phyloP scores from a whole-genome alignment of 2,888 invertebrate genomes.

The Leptinotarsa haldemani region DNA sequence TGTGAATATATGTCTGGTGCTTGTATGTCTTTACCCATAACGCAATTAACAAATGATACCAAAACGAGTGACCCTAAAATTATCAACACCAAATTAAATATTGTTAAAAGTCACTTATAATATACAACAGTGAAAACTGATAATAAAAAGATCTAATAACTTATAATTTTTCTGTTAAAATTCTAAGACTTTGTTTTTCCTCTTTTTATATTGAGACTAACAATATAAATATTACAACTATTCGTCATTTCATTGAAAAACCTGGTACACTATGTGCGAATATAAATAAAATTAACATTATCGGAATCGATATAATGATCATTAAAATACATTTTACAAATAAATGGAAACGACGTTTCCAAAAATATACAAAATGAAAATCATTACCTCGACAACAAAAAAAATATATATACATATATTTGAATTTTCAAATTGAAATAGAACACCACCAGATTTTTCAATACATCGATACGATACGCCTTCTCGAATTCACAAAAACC shows the following conservation, averaged over 20 bases:
- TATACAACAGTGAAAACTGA: slow-evolving; percentile 53
- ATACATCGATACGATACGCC: slow-evolving; percentile 36
- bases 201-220: slow-evolving; percentile 45
- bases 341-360: slow-evolving; percentile 41
- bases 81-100: slow-evolving; percentile 57
- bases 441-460: slow-evolving; percentile 52
- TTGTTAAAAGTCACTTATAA: slow-evolving; percentile 52
- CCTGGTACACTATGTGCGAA: slow-evolving; percentile 43
- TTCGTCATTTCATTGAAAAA: slow-evolving; percentile 46
- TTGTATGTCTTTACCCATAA: slow-evolving; percentile 23
- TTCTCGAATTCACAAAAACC: slow-evolving; percentile 38
- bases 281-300: slow-evolving; percentile 45
- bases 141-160: slow-evolving; percentile 50
- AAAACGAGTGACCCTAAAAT: slow-evolving; percentile 53
- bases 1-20: slow-evolving; percentile 25
- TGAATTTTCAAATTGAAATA: slow-evolving; percentile 28
- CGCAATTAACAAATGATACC: slow-evolving; percentile 43
- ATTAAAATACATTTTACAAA: slow-evolving; percentile 45
- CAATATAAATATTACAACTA: slow-evolving; percentile 47
- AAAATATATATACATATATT: slow-evolving; percentile 42
- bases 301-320: slow-evolving; percentile 40
- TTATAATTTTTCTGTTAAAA: slow-evolving; percentile 48
- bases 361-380: slow-evolving; percentile 45
- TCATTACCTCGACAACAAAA: slow-evolving; percentile 42
- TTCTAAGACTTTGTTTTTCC: slow-evolving; percentile 32